Evolutionary conservation across 2,797 vertebrate species (phyloP).

Genomic region (Pangasius macronema): DNA sequence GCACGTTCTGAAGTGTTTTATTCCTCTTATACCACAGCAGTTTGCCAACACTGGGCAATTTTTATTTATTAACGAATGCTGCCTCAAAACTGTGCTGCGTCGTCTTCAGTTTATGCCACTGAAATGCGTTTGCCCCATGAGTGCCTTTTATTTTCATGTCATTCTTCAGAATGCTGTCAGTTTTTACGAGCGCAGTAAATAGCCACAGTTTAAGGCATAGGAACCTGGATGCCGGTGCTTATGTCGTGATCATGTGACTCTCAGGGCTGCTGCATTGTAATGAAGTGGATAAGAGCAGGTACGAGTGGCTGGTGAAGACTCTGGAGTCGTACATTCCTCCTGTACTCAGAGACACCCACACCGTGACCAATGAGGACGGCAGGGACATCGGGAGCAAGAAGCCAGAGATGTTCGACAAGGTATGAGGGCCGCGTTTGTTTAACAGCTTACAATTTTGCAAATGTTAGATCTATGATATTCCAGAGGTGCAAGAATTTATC

Average conservation of each 20-base stretch:
- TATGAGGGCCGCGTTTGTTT: slow-evolving; percentile 42
- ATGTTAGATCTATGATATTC: background rate
- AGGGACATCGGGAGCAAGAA: slow-evolving; percentile 74
- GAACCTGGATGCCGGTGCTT: background rate
- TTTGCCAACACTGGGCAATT: no score
- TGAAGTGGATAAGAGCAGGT: slow-evolving; percentile 82
- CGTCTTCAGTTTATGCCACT: background rate
- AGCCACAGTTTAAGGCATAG: background rate
- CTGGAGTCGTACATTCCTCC: slow-evolving; percentile 90
- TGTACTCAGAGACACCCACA: slow-evolving; percentile 71
- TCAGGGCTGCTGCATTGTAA: slow-evolving; percentile 88
- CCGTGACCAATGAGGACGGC: slow-evolving; percentile 82
- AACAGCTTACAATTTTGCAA: background rate
- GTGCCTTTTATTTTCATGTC: background rate
- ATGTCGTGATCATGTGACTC: slow-evolving; percentile 6
- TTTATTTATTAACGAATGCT: background rate
- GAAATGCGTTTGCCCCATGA: background rate
- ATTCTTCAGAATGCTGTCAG: background rate
- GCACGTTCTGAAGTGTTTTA: background rate
- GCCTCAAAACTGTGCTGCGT: background rate
- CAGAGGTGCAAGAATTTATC: background rate
- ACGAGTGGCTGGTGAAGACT: slow-evolving; percentile 83
- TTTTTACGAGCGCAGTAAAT: background rate
- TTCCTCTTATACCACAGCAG: background rate
- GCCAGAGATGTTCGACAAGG: slow-evolving; percentile 74